Percentiles rank a stretch among this genome's conserved stretches.
Evolutionary conservation across 2,797 vertebrate genomes (phyloP).

Genomic region (Pseudotriccus pelzelni): DNA sequence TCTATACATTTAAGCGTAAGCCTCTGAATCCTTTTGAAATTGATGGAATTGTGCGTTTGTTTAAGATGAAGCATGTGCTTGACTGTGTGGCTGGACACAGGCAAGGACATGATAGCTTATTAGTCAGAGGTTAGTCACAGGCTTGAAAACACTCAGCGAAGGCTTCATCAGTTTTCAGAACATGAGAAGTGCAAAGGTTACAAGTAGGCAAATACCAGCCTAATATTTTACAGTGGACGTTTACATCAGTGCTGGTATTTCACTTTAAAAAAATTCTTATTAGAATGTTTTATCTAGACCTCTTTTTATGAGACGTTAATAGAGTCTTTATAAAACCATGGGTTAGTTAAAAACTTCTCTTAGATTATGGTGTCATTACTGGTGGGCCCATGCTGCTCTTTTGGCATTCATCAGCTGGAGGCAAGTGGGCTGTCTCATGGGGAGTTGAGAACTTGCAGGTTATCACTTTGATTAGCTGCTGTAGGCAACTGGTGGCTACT

Average conservation of each 20-base stretch:
- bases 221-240: not conserved
- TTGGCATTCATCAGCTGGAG: conserved; percentile 41
- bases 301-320: conserved; percentile 21
- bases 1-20: not conserved
- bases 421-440: not conserved
- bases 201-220: not conserved
- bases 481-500: conserved; percentile 39
- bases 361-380: not conserved
- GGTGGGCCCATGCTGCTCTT: not conserved
- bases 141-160: not conserved
- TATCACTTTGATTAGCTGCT: conserved; percentile 61
- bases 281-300: not conserved
- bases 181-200: not conserved
- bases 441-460: conserved; percentile 42
- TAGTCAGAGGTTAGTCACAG: not conserved
- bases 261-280: not conserved
- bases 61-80: not conserved
- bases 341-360: conserved; percentile 38
- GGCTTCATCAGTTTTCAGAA: conserved; percentile 3
- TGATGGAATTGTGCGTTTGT: not conserved
- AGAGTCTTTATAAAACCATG: not conserved
- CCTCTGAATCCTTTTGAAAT: not conserved
- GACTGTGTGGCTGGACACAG: not conserved
- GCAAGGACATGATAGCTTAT: not conserved
- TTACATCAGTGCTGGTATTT: not conserved